Evolutionary conservation across 2,113 vertebrate genomes (phyloP).

Genomic region (Muntiacus reevesi): DNA sequence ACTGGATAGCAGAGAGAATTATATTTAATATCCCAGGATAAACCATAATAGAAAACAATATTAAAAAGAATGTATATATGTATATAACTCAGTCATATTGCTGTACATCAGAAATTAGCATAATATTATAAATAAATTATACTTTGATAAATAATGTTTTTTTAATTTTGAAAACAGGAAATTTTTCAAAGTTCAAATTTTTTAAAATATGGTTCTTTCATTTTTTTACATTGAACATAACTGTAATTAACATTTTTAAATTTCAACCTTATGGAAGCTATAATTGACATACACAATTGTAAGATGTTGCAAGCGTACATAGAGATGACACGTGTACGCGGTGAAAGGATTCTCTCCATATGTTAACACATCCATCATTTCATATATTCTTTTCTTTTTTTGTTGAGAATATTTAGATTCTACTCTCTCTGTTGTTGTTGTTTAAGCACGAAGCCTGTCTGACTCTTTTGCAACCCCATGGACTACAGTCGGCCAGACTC

Average conservation of each 20-base stretch:
- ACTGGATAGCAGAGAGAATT: not conserved
- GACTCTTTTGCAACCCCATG: not conserved
- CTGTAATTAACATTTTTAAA: not conserved
- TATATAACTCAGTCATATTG: not conserved
- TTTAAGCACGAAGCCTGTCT: not conserved
- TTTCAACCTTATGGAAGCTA: not conserved
- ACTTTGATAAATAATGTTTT: not conserved
- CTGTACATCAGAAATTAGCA: not conserved
- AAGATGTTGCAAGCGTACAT: not conserved
- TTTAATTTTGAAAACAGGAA: not conserved
- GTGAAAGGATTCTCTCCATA: not conserved
- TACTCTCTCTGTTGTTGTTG: not conserved
- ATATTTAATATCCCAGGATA: not conserved
- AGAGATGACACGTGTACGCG: not conserved
- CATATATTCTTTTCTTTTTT: not conserved
- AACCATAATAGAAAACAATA: not conserved
- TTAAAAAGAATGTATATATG: not conserved
- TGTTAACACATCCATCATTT: not conserved
- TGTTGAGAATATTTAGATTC: not conserved
- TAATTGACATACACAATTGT: not conserved
- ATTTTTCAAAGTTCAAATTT: not conserved
- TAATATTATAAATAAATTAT: not conserved
- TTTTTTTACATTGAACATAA: not conserved
- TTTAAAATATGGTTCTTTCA: not conserved
- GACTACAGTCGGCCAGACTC: not conserved